Evolutionary conservation across 2,797 vertebrate genomes (phyloP).

Genomic region (Tragopan temminckii): DNA sequence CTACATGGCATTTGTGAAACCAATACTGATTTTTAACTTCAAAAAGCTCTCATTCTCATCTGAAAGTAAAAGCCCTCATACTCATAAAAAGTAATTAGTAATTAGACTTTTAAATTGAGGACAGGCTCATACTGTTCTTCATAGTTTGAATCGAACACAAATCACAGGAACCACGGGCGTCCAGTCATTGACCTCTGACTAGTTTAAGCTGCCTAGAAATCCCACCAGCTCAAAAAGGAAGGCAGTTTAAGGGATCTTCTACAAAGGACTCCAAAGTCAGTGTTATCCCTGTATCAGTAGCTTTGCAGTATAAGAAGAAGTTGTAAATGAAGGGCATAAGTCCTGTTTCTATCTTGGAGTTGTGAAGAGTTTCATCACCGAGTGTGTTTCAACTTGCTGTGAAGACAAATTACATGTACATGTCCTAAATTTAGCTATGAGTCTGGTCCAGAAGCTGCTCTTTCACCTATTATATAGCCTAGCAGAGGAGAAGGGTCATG

Average conservation of each 20-base stretch:
- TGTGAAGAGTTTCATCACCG: neutral
- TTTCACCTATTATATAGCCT: neutral
- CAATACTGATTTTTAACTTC: neutral
- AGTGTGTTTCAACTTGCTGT: neutral
- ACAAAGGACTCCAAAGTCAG: neutral
- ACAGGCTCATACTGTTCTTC: neutral
- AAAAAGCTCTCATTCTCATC: neutral
- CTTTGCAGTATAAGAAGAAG: neutral
- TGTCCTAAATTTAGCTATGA: neutral
- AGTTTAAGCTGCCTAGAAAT: neutral
- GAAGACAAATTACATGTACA: fast-evolving
- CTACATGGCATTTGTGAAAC: neutral
- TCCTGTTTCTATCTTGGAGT: neutral
- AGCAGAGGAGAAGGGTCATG: neutral
- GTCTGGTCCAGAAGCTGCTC: neutral
- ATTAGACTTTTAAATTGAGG: neutral
- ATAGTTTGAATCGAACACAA: neutral
- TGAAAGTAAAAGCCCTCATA: neutral
- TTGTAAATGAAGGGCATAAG: neutral
- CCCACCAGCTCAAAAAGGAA: neutral
- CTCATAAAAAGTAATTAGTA: neutral
- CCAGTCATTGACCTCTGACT: neutral
- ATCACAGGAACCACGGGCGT: neutral
- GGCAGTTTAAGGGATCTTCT: neutral
- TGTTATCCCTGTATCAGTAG: neutral